These are phyloP conservation scores for Scaeva pyrastri DNA, from an alignment of 2,888 invertebrate genomes.

Conservation along the genomic window DNA sequence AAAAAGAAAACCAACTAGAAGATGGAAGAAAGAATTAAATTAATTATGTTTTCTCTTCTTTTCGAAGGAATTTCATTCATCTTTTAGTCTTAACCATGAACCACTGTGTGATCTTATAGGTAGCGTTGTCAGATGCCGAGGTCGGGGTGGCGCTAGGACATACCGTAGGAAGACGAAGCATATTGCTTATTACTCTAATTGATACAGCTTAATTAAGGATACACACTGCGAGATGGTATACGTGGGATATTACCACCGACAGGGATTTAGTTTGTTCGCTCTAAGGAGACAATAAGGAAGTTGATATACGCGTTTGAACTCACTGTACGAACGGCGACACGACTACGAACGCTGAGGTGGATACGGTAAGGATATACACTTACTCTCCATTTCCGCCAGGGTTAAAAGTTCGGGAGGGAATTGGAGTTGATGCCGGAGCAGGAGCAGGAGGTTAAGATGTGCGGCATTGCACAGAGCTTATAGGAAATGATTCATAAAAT, in stretches of 20 bases:
- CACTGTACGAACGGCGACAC: no score
- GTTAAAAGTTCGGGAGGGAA: conserved; percentile 22
- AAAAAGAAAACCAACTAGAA: conserved; percentile 58
- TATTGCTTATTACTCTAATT: conserved; percentile 76
- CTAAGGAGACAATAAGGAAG: conserved; percentile 47
- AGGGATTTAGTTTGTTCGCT: conserved; percentile 66
- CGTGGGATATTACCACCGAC: conserved; percentile 75
- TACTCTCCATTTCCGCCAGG: conserved; percentile 12
- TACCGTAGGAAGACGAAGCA: conserved; percentile 47
- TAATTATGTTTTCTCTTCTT: conserved; percentile 63
- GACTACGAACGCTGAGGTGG: conserved; percentile 56
- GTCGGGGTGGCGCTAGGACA: not conserved
- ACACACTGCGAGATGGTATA: conserved; percentile 54
- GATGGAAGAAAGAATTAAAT: conserved; percentile 68
- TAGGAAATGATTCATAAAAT: conserved; percentile 76
- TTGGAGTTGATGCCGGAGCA: no score
- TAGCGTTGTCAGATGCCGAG: no score
- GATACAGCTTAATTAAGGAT: conserved; percentile 75
- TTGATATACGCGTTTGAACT: conserved; percentile 23
- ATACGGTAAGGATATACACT: conserved; percentile 26
- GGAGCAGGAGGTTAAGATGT: conserved; percentile 58
- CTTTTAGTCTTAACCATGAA: conserved; percentile 25
- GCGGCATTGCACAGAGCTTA: conserved; percentile 53
- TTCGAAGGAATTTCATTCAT: conserved; percentile 62
- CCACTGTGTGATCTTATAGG: conserved; percentile 15